A percentile compares a stretch with the other conserved stretches of the same genome.
Evolutionary conservation across 64 coral and sea anemone species (phyloP).

Genomic region (Acropora yongei): DNA sequence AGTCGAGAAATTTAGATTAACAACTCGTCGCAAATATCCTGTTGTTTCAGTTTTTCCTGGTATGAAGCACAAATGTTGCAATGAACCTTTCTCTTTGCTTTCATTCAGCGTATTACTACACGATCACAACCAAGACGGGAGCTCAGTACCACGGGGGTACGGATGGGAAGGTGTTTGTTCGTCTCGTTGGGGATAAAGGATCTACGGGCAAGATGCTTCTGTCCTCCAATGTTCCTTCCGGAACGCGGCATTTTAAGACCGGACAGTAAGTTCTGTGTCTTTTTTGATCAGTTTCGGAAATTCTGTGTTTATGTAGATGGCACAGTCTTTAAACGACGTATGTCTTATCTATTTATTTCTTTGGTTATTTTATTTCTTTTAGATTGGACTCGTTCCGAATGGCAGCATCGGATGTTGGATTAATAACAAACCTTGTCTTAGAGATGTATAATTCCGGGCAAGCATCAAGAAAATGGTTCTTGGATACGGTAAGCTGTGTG

Average conservation of each 20-base stretch:
- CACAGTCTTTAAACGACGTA: not conserved
- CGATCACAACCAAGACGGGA: conserved; percentile 82
- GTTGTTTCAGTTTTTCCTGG: too few relatives aligned
- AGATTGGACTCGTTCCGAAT: conserved; percentile 86
- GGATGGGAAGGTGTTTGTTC: conserved; percentile 81
- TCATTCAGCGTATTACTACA: conserved; percentile 74
- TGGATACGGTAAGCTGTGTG: conserved; percentile 63
- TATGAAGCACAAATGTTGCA: not conserved
- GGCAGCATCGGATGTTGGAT: conserved; percentile 78
- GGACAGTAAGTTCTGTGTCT: conserved; percentile 77
- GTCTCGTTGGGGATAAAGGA: conserved; percentile 73
- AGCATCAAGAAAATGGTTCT: conserved; percentile 78
- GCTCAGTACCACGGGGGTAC: conserved; percentile 66
- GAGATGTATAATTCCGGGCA: conserved; percentile 75
- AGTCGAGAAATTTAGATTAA: too few relatives aligned
- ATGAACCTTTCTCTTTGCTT: not conserved
- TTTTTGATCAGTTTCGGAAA: not conserved
- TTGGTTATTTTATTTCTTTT: not conserved
- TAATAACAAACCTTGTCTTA: conserved; percentile 61
- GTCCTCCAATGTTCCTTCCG: conserved; percentile 56
- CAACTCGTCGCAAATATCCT: too few relatives aligned
- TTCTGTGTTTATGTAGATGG: not conserved
- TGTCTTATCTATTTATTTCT: not conserved
- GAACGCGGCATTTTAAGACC: conserved; percentile 68
- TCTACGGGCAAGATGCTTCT: conserved; percentile 70